Base-by-base conservation (phyloP, 2,888 invertebrate species). In the Luperina testacea region DNA sequence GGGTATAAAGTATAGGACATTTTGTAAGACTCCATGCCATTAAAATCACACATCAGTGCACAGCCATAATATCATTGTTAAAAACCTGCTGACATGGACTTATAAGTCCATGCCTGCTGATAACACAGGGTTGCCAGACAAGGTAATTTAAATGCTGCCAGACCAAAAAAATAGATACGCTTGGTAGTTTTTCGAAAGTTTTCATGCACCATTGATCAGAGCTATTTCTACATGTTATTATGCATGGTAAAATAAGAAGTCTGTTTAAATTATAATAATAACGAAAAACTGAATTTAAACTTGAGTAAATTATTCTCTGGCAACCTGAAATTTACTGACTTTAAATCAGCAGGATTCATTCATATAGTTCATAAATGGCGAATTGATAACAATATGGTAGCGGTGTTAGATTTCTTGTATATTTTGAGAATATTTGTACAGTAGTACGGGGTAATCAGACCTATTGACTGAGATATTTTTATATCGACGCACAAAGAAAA, bases 301-400 rank as follows among this genome's bases (percentile, higher is more conserved):
- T 64, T 63, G 38, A 51, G 11, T 57, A 71, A 51, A 20, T 61
- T 48, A 57, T 9, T 53, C 64, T 78, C 85, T 89, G 88, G 89
- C 82, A 89, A 84, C 79, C 72, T 65, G 11, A 69, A 67, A 61
- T 17, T 61, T 61, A 59, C 59, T 81, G 68, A 68, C 69, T 70
- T 72, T 45, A 75, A 24, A 59, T 57, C 72, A 8, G 68, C 68
- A 73, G 53, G 59, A 71, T 32, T 77, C 69, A 81, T 78, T 45
- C 75, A 57, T 77, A 75, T 75, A 84, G 71, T 78, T 69, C 57
- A 79, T 81, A 86, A 85, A 87, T 78, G 80, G 80, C 32, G 86
- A 88, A 89, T 88, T 89, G 88, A 86, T 84, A 81, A 77, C 69
- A 73, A 67, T 76, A 59, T 59, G 59, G 63, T 75, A 75, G 80